Conservation (phyloP, 2,888 invertebrate species). For the Drosophila tripunctata region DNA sequence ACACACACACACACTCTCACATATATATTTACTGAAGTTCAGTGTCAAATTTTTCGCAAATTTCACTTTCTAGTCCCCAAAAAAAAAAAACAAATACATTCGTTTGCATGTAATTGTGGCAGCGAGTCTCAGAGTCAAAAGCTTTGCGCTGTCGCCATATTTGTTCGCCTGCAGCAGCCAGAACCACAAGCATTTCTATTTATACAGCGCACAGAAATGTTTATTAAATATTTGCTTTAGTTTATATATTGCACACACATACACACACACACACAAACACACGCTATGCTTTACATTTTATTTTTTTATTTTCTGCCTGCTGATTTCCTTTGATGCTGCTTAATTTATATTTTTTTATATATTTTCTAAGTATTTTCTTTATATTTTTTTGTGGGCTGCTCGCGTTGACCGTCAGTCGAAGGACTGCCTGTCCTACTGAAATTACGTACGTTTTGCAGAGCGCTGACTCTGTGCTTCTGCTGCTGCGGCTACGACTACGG, state of each 20-base stretch:
- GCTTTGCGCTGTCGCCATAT: conserved; percentile 63
- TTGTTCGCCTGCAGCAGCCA: conserved; percentile 24
- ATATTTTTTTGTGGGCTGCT: conserved; percentile 61
- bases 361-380: conserved; percentile 5
- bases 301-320: not conserved
- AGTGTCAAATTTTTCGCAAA: conserved; percentile 71
- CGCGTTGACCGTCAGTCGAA: conserved; percentile 84
- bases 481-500: conserved; percentile 24
- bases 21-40: conserved; percentile 60
- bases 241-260: conserved; percentile 6
- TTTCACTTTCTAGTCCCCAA: conserved; percentile 60
- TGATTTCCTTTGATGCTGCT: conserved; percentile 9
- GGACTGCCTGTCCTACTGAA: conserved; percentile 84
- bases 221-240: conserved; percentile 31
- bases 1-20: not conserved
- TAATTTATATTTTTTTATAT: conserved; percentile 27
- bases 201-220: conserved; percentile 16
- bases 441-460: conserved; percentile 56
- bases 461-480: conserved; percentile 43
- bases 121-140: conserved; percentile 30
- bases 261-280: conserved; percentile 10
- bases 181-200: not conserved
- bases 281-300: not conserved
- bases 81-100: conserved; percentile 25
- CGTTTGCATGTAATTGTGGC: not conserved